Conservation (phyloP, 1,140 invertebrate genomes). For the Andricus grossulariae region DNA sequence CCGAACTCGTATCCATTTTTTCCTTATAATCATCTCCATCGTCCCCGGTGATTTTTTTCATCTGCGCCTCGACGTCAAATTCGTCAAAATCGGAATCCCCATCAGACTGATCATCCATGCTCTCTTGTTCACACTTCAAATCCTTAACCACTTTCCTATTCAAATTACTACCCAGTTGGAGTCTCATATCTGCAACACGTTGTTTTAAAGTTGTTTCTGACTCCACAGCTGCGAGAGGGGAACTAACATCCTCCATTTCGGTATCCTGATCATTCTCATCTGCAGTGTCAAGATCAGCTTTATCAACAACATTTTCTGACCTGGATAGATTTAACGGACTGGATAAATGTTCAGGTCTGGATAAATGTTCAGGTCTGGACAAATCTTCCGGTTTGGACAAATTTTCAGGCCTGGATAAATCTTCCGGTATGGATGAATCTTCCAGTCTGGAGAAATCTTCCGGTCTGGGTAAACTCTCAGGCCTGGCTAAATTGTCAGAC, state of each 20-base stretch:
- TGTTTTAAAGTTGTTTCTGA: constrained; percentile 71
- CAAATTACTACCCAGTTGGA: constrained; percentile 70
- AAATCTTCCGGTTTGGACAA: not conserved
- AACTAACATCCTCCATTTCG: constrained; percentile 67
- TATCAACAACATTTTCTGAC: constrained; percentile 22
- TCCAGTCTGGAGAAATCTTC: not conserved
- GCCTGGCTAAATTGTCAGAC: too few relatives aligned
- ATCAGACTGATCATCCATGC: constrained; percentile 33
- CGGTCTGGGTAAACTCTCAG: too few relatives aligned
- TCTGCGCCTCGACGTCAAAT: constrained; percentile 72
- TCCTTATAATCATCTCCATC: constrained; percentile 72
- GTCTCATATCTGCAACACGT: constrained; percentile 70
- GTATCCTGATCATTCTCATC: constrained; percentile 64
- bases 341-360: too few relatives aligned
- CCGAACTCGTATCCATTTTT: constrained; percentile 61
- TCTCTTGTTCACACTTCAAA: constrained; percentile 46
- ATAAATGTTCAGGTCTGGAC: not conserved
- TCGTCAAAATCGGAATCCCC: constrained; percentile 63
- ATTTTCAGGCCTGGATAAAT: too few relatives aligned
- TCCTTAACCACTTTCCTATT: constrained; percentile 42
- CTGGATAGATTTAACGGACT: constrained; percentile 4
- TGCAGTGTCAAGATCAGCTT: constrained; percentile 68
- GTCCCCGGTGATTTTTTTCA: constrained; percentile 72
- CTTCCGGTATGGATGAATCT: not conserved
- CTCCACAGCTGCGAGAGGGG: constrained; percentile 66